Conservation (phyloP, 2,113 vertebrate genomes). For the Sinocyclocheilus anshuiensis region DNA sequence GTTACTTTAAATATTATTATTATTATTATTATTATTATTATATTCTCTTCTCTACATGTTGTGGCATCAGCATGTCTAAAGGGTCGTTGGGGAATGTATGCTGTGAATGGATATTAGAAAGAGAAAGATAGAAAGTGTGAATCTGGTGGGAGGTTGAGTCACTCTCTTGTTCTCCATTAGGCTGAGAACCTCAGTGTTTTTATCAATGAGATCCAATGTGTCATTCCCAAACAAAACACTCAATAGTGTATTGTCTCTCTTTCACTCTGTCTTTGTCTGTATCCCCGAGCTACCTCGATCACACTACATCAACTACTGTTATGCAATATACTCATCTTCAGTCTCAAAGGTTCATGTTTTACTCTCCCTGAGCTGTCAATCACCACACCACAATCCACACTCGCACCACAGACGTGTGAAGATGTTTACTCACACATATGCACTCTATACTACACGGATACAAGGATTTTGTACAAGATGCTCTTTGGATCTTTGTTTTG, state of each 20-base stretch:
- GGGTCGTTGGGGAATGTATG: neutral
- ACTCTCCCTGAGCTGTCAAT: constrained; percentile 21
- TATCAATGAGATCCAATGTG: constrained; percentile 13
- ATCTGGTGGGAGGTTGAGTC: constrained; percentile 23
- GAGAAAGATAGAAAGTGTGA: neutral
- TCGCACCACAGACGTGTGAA: neutral
- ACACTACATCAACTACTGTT: constrained; percentile 21
- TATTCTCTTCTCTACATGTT: neutral
- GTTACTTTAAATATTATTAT: too few species aligned
- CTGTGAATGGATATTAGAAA: neutral
- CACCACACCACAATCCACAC: neutral
- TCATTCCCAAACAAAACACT: neutral
- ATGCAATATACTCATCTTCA: constrained; percentile 28
- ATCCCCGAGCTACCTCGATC: constrained; percentile 24
- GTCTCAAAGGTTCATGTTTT: constrained; percentile 33
- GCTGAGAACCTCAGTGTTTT: constrained; percentile 9
- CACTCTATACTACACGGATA: neutral
- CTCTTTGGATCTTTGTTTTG: neutral
- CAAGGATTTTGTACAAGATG: neutral
- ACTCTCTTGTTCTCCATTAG: constrained; percentile 23
- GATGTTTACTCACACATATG: neutral
- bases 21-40: too few species aligned
- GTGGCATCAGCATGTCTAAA: neutral
- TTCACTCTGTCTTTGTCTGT: constrained; percentile 20
- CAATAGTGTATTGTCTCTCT: neutral